Evolutionary conservation across 2,888 invertebrate species (phyloP), one percentile per base, ranked within the genome.

Genomic region (Myopa tessellatipennis): DNA sequence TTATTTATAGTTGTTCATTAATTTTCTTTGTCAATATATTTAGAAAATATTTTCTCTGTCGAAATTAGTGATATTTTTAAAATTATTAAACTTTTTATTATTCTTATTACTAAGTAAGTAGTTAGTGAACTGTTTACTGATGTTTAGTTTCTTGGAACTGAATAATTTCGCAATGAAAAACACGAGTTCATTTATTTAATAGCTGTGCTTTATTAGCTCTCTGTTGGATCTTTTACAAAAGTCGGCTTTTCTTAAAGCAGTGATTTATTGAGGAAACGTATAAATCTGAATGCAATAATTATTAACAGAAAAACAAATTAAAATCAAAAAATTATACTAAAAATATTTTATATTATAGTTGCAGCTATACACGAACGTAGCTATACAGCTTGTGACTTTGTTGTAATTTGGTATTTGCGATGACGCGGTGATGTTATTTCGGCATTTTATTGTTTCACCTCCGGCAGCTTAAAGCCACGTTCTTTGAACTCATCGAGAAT

Each of bases 381-480:
- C 34, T 36, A 4, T 61, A 61, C 34, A 61, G 10, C 34, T 36
- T 63, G n/a, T 63, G 14, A 26, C 1, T 63, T 63, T 5, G 7
- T 7, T 40, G 40, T 67, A 16, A 55, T 55, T 55, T 55, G 10
- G 14, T 12, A 8, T 55, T 55, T 55, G 14, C 10, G 8, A 55
- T 14, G 55, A 55, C 2, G 10, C 8, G 38, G 1, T 5, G 65
- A 12, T 36, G 65, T 61, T 36, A 65, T 14, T 40, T 18, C 58
- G 72, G 40, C 72, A 38, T 72, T 18, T 65, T 55, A 74, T n/a
- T 50, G 18, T 34, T 74, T 74, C 16, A 65, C 14, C 50, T 74
- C 18, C 3, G 65, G 65, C n/a, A 65, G 16, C 12, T 36, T n/a
- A 55, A 65, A 16, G 38, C n/a, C 38, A 36, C 38, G 34, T 10